Evolutionary conservation across 2,888 invertebrate species (phyloP), one percentile per base, ranked within the genome.

Genomic region (Patella depressa): DNA sequence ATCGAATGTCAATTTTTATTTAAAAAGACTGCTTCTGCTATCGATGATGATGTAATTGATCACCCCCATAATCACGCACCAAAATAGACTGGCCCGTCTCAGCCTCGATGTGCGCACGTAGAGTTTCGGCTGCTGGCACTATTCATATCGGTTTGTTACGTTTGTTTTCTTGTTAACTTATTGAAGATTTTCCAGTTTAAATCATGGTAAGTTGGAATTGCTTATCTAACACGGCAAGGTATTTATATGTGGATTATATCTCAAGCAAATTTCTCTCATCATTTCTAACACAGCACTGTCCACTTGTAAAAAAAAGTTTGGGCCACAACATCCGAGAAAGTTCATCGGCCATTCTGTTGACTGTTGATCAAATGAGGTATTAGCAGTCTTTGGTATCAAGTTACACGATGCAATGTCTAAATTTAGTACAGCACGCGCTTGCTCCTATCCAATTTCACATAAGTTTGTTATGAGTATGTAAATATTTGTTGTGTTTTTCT

Each of bases 101-200:
- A 65, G 65, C 65, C 65, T 65, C 65, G 65, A 65, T 24, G 19
- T 65, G 19, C 14, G 19, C 19, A 24, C 65, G 19, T 19, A 65
- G 19, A 24, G 65, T 65, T 65, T 65, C 65, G 65, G 65, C 76
- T 71, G 76, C 76, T 76, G 76, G 55, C 76, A 76, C 72, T 55
- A 72, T 72, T 72, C 76, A 45, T 72, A 72, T 76, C 71, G 72
- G 76, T 76, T 73, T 76, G 76, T 76, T 76, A 72, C 71, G 72
- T 76, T 76, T 76, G 76, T 76, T 76, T 76, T 76, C 71, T 76
- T 76, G 76, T 54, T 73, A 54, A 54, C 53, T 53, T 54, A 73
- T 53, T 54, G 55, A 24, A 24, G 73, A 54, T 73, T 55, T 73
- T 55, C 73, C 73, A 54, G 73, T 73, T 73, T 73, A 54, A 55